phyloP scores from a whole-genome alignment of 2,797 vertebrate species.

The Miichthys miiuy region DNA sequence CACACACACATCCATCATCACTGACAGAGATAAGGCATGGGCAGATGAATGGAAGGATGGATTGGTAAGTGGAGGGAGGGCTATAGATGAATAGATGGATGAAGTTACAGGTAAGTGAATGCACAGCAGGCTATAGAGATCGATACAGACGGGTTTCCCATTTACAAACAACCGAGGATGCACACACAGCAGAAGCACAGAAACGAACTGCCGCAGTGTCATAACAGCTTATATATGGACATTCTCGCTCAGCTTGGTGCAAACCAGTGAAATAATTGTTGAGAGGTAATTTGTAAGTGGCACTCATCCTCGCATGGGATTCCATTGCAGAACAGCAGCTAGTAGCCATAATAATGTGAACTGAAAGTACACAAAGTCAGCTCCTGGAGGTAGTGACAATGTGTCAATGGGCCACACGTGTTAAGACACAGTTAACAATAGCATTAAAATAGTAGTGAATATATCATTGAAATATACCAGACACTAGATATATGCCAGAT shows the following conservation, averaged over 20 bases:
- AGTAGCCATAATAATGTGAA: background rate
- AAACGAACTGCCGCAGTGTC: background rate
- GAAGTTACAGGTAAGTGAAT: background rate
- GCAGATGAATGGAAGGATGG: background rate
- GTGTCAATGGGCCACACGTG: background rate
- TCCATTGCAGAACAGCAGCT: background rate
- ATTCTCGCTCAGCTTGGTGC: too few relatives aligned
- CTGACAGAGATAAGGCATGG: slow-evolving; percentile 26
- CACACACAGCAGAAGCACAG: background rate
- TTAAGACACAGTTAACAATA: background rate
- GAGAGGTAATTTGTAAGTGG: background rate
- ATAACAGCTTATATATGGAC: background rate
- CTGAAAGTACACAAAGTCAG: too few relatives aligned
- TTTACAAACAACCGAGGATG: background rate
- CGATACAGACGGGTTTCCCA: background rate
- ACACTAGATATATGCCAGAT: background rate
- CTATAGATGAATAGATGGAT: background rate
- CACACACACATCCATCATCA: slow-evolving; percentile 48
- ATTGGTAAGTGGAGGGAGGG: background rate
- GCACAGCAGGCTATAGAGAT: background rate
- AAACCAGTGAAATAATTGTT: background rate
- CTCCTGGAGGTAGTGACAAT: background rate
- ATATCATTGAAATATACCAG: background rate
- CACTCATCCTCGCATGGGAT: background rate
- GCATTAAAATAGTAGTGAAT: background rate